Evolutionary conservation across 1,140 invertebrate species (phyloP).

Genomic region (Glossosoma conforme): DNA sequence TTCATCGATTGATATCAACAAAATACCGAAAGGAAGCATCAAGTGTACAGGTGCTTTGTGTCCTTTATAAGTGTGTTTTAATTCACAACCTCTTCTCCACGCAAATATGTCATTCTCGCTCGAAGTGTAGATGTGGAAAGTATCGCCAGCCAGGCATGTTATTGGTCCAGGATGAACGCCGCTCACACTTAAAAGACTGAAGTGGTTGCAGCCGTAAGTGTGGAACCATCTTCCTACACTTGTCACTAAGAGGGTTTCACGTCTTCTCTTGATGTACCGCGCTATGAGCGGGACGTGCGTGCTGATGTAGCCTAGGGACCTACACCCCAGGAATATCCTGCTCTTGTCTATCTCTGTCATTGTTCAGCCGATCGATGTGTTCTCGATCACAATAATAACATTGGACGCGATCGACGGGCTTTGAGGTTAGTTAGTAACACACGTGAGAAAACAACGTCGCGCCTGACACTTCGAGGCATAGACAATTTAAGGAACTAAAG

Average conservation of each 20-base stretch:
- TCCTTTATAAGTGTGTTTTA: conserved; percentile 77
- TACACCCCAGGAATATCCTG: conserved; percentile 76
- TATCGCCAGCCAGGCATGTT: conserved; percentile 73
- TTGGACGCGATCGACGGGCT: too few relatives aligned
- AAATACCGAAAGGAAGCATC: conserved; percentile 81
- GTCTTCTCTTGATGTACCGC: conserved; percentile 76
- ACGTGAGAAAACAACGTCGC: too few relatives aligned
- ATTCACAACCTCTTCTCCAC: conserved; percentile 82
- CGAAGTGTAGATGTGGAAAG: conserved; percentile 77
- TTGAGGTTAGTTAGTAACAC: too few relatives aligned
- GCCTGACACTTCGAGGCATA: too few relatives aligned
- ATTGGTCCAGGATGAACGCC: conserved; percentile 78
- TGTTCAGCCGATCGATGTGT: neutral
- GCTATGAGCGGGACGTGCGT: conserved; percentile 83
- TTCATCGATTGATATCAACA: conserved; percentile 83
- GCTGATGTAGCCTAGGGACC: conserved; percentile 88
- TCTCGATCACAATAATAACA: too few relatives aligned
- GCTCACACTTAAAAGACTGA: conserved; percentile 79
- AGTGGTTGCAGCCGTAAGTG: conserved; percentile 81
- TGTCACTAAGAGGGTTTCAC: conserved; percentile 85
- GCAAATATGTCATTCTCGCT: conserved; percentile 75
- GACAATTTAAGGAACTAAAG: too few relatives aligned
- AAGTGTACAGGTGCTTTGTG: conserved; percentile 69
- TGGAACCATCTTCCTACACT: conserved; percentile 88
- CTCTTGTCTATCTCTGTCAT: conserved; percentile 46